Evolutionary conservation across 2,113 vertebrate species (phyloP).

Genomic region (Heterotilapia buettikoferi): DNA sequence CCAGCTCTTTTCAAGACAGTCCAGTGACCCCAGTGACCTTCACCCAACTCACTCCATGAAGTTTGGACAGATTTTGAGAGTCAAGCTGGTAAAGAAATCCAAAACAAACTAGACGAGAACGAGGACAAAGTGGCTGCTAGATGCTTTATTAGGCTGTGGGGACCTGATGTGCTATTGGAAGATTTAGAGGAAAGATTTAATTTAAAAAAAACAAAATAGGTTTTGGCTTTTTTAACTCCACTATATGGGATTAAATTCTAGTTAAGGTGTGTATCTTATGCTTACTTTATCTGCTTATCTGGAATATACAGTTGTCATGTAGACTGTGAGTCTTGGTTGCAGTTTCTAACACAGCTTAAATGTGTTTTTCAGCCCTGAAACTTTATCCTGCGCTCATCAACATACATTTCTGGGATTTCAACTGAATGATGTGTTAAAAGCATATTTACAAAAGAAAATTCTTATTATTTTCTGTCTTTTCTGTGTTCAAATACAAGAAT

Average conservation of each 20-base stretch:
- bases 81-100: neutral
- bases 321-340: neutral
- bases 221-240: neutral
- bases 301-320: neutral
- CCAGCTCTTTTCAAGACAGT: constrained; percentile 39
- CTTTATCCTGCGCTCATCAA: neutral
- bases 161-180: neutral
- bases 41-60: constrained; percentile 25
- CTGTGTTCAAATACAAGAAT: neutral
- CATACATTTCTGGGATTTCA: neutral
- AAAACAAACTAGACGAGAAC: neutral
- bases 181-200: neutral
- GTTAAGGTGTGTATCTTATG: neutral
- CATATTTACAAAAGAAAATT: neutral
- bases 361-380: neutral
- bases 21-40: constrained; percentile 4
- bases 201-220: fast-evolving
- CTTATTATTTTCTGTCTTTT: neutral
- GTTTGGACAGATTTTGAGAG: constrained; percentile 3
- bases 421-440: neutral
- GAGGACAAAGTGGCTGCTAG: neutral
- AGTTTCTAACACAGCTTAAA: neutral
- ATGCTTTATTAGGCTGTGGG: neutral
- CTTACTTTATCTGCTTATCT: neutral
- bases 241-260: neutral